Conservation (phyloP, 2,888 invertebrate species). For the Nomada fabriciana region DNA sequence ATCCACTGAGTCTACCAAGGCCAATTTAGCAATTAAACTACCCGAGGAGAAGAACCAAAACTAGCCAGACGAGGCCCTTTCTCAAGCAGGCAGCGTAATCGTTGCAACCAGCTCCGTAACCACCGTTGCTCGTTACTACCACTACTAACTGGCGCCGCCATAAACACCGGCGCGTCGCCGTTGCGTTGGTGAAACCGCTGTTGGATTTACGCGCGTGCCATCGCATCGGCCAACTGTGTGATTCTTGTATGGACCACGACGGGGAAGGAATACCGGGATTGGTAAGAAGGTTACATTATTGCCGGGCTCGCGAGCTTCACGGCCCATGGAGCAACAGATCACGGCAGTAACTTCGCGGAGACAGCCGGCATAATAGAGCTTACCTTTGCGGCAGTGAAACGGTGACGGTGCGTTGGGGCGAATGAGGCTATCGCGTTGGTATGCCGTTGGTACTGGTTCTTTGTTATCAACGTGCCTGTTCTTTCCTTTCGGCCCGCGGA, state of each 20-base stretch:
- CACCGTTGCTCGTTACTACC: constrained; percentile 50
- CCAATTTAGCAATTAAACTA: constrained; percentile 81
- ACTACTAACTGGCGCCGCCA: constrained; percentile 11
- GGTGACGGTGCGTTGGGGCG: constrained; percentile 35
- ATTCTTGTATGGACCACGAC: constrained; percentile 62
- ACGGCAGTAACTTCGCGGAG: constrained; percentile 75
- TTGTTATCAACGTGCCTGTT: constrained; percentile 17
- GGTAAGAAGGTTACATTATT: constrained; percentile 82
- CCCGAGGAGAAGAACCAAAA: constrained; percentile 78
- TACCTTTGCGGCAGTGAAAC: constrained; percentile 52
- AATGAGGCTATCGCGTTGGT: constrained; percentile 20
- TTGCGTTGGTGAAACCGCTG: constrained; percentile 55
- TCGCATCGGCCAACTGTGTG: constrained; percentile 48
- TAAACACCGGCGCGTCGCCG: constrained; percentile 2
- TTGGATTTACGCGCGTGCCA: constrained; percentile 66
- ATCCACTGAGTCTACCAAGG: constrained; percentile 67
- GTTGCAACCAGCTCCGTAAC: constrained; percentile 47
- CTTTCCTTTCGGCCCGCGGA: constrained; percentile 28
- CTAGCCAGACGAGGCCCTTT: constrained; percentile 71
- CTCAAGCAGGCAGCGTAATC: constrained; percentile 47
- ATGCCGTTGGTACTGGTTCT: constrained; percentile 9
- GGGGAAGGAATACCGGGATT: constrained; percentile 59
- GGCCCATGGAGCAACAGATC: constrained; percentile 78
- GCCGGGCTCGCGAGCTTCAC: constrained; percentile 78
- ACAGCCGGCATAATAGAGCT: constrained; percentile 67